Base-by-base conservation (phyloP, 2,888 invertebrate species). In the Lasioglossum figueresi region DNA sequence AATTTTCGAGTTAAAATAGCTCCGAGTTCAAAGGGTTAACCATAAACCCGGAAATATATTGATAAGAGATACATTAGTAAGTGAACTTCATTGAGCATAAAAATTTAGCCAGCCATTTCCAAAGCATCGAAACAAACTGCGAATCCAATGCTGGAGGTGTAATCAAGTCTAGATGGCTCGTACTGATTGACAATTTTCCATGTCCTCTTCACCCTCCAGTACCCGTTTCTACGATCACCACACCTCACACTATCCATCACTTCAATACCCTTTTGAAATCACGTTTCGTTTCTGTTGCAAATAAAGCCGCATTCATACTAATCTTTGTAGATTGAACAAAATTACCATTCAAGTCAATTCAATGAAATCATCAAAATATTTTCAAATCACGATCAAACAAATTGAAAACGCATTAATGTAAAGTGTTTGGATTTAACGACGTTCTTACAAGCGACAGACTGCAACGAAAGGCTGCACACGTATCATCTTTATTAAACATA, bases 151-250 rank as follows among this genome's bases (percentile, higher is more conserved):
- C 88, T 88, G 82, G 84, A 81, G 88, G 87, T 89, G 92, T 93
- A 93, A 93, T 93, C 92, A 93, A 93, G 90, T 90, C 91, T 90
- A 91, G 92, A 92, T 92, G 89, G 90, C 82, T 92, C 87, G 90
- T 88, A 91, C 92, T 93, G 93, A 93, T 93, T 93, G 93, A 93
- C 93, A 93, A 93, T 93, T 92, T 93, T 93, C 91, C 85, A 86
- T 81, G 81, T 76, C 87, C 82, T 83, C 86, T 84, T 83, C 79
- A 84, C 86, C 85, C 84, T 82, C 82, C 82, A 75, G 74, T 81
- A 83, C 72, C 84, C 79, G 75, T 83, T 82, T 79, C 79, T 81
- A 76, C 79, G 56, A 63, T 76, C 78, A 23, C 74, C 80, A 23
- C 59, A 79, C 75, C 84, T 82, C 81, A 40, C 76, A 76, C 83